Base-by-base conservation (phyloP, 2,888 invertebrate species). In the Junonia oenone region DNA sequence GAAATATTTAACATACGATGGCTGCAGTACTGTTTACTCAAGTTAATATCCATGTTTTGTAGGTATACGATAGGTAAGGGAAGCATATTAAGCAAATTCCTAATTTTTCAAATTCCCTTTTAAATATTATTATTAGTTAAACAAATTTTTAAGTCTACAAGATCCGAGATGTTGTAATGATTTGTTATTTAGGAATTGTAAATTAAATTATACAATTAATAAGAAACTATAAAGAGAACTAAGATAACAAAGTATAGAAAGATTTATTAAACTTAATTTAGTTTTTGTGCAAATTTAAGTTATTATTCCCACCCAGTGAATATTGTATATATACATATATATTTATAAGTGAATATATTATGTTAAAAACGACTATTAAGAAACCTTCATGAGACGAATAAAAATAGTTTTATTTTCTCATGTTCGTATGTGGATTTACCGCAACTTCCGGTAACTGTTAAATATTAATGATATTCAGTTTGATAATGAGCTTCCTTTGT, bases 1-100 rank as follows among this genome's bases (percentile, higher is more conserved):
- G 73, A 84, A 81, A 81, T 84, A 73, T 83, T 84, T 82, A 73
- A 68, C 48, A 64, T 68, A 63, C 65, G 65, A 62, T 63, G 60
- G 49, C 51, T 49, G 45, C 63, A 64, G 58, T 64, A 62, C 58
- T 68, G 61, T 64, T 62, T 61, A 56, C 45, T 40, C 47, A 59
- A 56, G 50, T 55, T 51, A 56, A 52, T 58, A 51, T 49, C 64
- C 58, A 38, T 43, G n/a, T 22, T 6, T 26, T 13, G 51, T 51
- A 26, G 45, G 1, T 47, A 22, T 15, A 43, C 29, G 35, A 46
- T 11, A 29, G 17, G 33, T 31, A 27, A 26, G 26, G 49, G 27
- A 45, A n/a, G 37, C 19, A 45, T 19, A 22, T 6, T 17, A 15
- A 15, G 31, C 8, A 11, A 40, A 9, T n/a, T 40, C n/a, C 11